These are phyloP conservation scores for Automeris io DNA, from an alignment of 2,888 invertebrate species.

Conservation along the genomic window DNA sequence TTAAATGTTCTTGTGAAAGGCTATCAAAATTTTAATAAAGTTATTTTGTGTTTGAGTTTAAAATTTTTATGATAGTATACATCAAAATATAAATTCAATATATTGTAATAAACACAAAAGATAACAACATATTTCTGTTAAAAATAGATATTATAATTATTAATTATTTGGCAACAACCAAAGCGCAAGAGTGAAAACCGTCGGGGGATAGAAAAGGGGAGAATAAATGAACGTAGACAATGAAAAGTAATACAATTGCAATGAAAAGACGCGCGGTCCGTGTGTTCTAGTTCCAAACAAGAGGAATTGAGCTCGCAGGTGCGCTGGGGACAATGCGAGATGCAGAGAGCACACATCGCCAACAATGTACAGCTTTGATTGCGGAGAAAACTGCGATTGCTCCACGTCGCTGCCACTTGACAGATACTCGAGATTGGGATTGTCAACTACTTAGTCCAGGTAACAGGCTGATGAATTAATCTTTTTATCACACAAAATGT, in stretches of 20 bases:
- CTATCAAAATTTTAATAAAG: no score
- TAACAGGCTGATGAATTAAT: neutral
- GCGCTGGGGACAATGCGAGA: conserved; percentile 43
- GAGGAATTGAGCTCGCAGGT: conserved; percentile 58
- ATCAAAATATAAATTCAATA: no score
- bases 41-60: no score
- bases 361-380: conserved; percentile 26
- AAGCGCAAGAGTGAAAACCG: conserved; percentile 6
- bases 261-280: conserved; percentile 61
- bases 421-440: neutral
- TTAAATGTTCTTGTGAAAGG: no score
- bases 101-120: neutral
- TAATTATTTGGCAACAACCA: neutral
- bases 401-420: conserved; percentile 5
- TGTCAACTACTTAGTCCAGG: neutral
- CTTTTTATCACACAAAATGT: no score
- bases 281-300: conserved; percentile 67
- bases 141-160: no score
- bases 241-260: conserved; percentile 65
- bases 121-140: neutral
- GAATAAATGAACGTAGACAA: conserved; percentile 68
- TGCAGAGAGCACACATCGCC: conserved; percentile 31
- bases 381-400: conserved; percentile 9
- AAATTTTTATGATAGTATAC: no score
- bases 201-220: conserved; percentile 27